These are phyloP conservation scores for Martes martes DNA, from an alignment of 2,113 vertebrate species.

Conservation along the genomic window DNA sequence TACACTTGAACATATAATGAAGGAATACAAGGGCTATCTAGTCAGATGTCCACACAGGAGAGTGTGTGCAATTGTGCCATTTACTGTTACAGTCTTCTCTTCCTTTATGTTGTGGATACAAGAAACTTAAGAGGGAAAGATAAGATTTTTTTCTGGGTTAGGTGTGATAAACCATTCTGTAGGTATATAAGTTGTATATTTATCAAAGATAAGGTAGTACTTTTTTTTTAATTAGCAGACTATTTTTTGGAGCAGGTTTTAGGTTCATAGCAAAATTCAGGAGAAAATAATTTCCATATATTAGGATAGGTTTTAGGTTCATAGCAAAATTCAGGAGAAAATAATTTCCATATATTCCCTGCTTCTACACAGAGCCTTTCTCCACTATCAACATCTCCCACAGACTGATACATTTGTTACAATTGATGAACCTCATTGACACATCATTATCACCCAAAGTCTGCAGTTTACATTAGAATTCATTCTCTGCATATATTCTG, in stretches of 20 bases:
- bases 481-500: background rate
- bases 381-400: no score
- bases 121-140: background rate
- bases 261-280: background rate
- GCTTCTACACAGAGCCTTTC: background rate
- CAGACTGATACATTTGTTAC: background rate
- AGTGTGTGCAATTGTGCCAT: background rate
- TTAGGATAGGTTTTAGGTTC: background rate
- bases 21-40: background rate
- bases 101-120: background rate
- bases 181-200: background rate
- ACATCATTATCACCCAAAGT: background rate
- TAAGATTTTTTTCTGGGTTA: background rate
- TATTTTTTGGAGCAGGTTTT: background rate
- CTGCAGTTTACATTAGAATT: background rate
- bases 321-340: background rate
- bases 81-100: background rate
- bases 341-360: background rate
- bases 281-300: background rate
- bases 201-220: background rate
- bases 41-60: rapidly evolving
- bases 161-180: background rate
- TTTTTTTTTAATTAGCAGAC: background rate
- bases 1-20: background rate
- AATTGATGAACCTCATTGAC: background rate